Conservation (phyloP, 2,113 vertebrate genomes). For the Perca fluviatilis region DNA sequence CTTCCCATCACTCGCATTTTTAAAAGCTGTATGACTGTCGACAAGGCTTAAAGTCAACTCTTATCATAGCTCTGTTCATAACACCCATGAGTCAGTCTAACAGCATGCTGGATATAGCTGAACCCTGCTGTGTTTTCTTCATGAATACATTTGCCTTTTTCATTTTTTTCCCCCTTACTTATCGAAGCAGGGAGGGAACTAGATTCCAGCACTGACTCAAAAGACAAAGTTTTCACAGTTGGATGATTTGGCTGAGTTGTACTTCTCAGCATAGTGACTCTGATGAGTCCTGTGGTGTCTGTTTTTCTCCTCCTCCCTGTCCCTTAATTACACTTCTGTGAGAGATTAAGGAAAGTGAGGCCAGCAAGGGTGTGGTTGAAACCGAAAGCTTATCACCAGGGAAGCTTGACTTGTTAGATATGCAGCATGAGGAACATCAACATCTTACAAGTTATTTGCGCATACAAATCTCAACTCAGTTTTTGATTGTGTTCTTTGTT, state of each 20-base stretch:
- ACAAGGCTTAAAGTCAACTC: slow-evolving; percentile 39
- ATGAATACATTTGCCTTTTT: slow-evolving; percentile 53
- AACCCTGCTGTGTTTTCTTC: slow-evolving; percentile 44
- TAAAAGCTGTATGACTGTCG: slow-evolving; percentile 18
- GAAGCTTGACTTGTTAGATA: slow-evolving; percentile 24
- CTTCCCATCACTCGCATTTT: slow-evolving; percentile 29
- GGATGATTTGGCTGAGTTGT: slow-evolving; percentile 60
- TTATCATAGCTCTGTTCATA: slow-evolving; percentile 28
- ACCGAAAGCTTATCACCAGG: slow-evolving; percentile 38
- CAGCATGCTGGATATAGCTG: slow-evolving; percentile 36
- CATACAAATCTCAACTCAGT: background rate
- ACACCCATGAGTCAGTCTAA: slow-evolving; percentile 2
- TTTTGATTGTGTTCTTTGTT: slow-evolving; percentile 16
- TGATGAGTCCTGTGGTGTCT: slow-evolving; percentile 48
- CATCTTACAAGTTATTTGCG: slow-evolving; percentile 24
- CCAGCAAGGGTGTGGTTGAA: slow-evolving; percentile 64
- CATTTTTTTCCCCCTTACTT: slow-evolving; percentile 50
- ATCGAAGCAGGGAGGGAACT: slow-evolving; percentile 17
- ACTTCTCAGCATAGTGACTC: slow-evolving; percentile 51
- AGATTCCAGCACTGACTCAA: slow-evolving; percentile 50
- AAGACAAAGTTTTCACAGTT: slow-evolving; percentile 72
- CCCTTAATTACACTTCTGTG: slow-evolving; percentile 67
- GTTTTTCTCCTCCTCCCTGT: slow-evolving; percentile 47
- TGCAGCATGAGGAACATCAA: background rate
- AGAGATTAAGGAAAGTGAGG: slow-evolving; percentile 47